These are phyloP conservation scores for Rhinoptilus africanus DNA, from an alignment of 2,113 vertebrate species.

Conservation along the genomic window DNA sequence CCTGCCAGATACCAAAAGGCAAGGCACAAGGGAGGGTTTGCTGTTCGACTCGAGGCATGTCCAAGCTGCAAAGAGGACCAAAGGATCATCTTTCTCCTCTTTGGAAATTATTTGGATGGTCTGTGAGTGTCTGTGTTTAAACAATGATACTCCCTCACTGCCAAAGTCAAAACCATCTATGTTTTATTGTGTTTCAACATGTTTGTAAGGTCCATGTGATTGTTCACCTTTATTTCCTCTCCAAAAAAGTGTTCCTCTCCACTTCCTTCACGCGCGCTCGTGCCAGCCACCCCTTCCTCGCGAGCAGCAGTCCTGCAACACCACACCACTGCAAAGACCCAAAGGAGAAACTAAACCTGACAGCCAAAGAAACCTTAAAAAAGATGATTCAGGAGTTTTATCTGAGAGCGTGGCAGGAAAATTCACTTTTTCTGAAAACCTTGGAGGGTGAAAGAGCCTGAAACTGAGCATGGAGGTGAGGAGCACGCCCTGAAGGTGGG, in stretches of 20 bases:
- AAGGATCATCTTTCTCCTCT: not conserved
- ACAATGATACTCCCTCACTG: not conserved
- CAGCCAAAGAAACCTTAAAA: not conserved
- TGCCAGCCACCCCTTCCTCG: not conserved
- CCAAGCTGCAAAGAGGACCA: not conserved
- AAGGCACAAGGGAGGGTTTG: not conserved
- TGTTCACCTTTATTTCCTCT: not conserved
- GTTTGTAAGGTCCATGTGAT: not conserved
- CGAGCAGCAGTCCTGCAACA: not conserved
- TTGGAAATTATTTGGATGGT: not conserved
- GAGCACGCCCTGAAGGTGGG: not conserved
- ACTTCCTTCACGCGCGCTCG: rapidly evolving
- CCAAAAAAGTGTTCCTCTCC: not conserved
- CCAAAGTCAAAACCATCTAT: not conserved
- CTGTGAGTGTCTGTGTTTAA: not conserved
- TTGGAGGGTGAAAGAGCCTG: not conserved
- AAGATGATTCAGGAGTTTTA: not conserved
- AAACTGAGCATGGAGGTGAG: not conserved
- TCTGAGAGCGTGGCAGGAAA: not conserved
- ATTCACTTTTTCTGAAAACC: not conserved
- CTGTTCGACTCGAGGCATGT: not conserved
- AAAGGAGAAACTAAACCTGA: not conserved
- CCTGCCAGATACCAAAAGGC: not conserved
- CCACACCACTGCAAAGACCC: not conserved
- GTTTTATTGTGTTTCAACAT: not conserved